Evolutionary conservation across 2,797 vertebrate species (phyloP).

Genomic region (Gambusia yucatana): DNA sequence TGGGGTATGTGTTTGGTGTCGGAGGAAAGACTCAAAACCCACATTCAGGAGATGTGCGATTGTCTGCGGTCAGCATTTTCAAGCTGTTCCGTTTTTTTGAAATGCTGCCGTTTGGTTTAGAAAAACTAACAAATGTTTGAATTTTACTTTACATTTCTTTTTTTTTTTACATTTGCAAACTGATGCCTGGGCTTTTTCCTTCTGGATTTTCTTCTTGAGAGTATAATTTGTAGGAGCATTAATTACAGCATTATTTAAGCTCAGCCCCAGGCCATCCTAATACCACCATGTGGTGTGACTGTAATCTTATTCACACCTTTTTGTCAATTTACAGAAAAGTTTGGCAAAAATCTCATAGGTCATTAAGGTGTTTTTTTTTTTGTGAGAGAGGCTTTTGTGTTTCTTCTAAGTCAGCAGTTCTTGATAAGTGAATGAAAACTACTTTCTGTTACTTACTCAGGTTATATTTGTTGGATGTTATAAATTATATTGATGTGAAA

Average conservation of each 20-base stretch:
- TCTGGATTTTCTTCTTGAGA: neutral
- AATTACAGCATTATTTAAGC: neutral
- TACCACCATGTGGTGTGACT: neutral
- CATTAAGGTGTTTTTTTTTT: neutral
- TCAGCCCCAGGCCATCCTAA: neutral
- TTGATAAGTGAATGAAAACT: neutral
- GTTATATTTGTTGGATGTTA: neutral
- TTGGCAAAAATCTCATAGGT: neutral
- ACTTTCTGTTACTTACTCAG: neutral
- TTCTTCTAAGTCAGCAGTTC: neutral
- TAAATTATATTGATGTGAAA: neutral
- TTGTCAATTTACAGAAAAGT: neutral
- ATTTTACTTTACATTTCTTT: neutral
- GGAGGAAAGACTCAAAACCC: constrained; percentile 23
- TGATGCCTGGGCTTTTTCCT: neutral
- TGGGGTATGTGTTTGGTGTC: constrained; percentile 23
- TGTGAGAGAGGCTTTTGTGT: neutral
- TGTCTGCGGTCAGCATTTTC: constrained; percentile 1
- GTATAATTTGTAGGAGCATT: neutral
- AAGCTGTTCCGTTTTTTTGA: neutral
- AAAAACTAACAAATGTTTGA: neutral
- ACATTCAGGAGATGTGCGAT: constrained; percentile 16
- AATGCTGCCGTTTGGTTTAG: no score
- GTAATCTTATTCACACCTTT: neutral
- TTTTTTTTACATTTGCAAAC: neutral